Evolutionary conservation across 1,140 invertebrate genomes (phyloP), one percentile per base, ranked within the genome.

Genomic region (Aporrectodea caliginosa): DNA sequence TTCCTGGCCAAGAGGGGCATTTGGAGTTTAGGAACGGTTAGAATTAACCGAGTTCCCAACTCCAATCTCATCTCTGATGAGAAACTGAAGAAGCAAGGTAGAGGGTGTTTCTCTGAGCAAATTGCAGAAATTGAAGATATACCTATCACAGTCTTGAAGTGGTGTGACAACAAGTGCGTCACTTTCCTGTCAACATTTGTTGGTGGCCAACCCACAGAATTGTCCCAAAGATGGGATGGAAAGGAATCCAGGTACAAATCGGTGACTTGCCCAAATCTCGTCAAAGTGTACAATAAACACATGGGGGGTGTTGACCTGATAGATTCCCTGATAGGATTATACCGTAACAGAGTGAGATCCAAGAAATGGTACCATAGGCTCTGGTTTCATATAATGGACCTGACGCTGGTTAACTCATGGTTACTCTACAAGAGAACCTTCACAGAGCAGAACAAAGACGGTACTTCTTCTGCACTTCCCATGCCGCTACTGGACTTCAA

Each of bases 241-340:
- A 81, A 76, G 75, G 72, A 69, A 43, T 85, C 85, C 74, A 73
- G 75, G 78, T 82, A 82, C 79, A 80, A 87, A 2, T 84, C 86
- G 75, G 85, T 90, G 68, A 16, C 85, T 75, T 87, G 87, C 82
- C 87, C 89, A 75, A 83, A 88, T 82, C 85, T 89, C 74, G 85
- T 90, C 27, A 82, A 82, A 71, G 85, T 86, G 77, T 90, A 90
- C 82, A 90, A 90, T 84, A 83, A 79, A 69, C 85, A 89, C 83
- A 90, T 90, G 89, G 89, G 88, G 73, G 88, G 87, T 69, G 89
- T 90, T 27, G 86, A 87, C 81, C 84, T 89, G 73, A 86, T 85
- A 79, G 89, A 90, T 84, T 88, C 85, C 79, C 85, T 89, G 82
- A 84, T 89, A 81, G 85, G 85, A 74, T 84, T 87, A 76, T 87